These are phyloP conservation scores for Chelon auratus DNA, from an alignment of 2,797 vertebrate genomes.

Conservation along the genomic window DNA sequence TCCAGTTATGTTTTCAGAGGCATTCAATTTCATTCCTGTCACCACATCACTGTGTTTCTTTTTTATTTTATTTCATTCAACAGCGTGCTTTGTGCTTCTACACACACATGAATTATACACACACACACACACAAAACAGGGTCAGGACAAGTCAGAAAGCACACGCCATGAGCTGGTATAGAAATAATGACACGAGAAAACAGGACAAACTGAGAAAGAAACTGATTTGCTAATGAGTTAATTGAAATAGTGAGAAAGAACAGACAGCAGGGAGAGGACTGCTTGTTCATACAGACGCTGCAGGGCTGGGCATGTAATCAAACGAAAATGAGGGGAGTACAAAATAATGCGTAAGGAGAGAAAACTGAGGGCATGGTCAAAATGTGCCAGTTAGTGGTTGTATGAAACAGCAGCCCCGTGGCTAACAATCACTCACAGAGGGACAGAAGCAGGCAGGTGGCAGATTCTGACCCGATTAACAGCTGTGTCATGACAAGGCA, in stretches of 20 bases:
- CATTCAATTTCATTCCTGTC: slow-evolving; percentile 58
- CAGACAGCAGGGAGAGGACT: slow-evolving; percentile 2
- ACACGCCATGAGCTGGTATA: slow-evolving; percentile 45
- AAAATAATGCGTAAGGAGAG: slow-evolving; percentile 14
- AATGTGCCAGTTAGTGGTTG: slow-evolving; percentile 24
- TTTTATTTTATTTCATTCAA: slow-evolving; percentile 16
- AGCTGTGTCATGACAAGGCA: slow-evolving; percentile 14
- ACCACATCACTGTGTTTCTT: slow-evolving; percentile 37
- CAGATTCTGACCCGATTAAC: slow-evolving; percentile 36
- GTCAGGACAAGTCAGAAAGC: slow-evolving; percentile 9
- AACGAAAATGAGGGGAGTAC: slow-evolving; percentile 31
- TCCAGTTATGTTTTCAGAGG: slow-evolving; percentile 44
- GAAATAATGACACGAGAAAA: neutral
- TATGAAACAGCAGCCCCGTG: slow-evolving; percentile 31
- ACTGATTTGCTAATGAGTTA: slow-evolving; percentile 49
- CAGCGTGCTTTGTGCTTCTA: slow-evolving; percentile 13
- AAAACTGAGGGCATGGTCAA: slow-evolving; percentile 22
- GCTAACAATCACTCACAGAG: slow-evolving; percentile 41
- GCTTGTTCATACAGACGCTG: slow-evolving; percentile 16
- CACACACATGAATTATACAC: neutral
- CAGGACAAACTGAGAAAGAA: slow-evolving; percentile 7
- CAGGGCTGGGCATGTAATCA: slow-evolving; percentile 38
- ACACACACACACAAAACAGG: neutral
- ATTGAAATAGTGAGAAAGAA: slow-evolving; percentile 28
- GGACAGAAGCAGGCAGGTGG: slow-evolving; percentile 27